Percentiles rank a stretch among this genome's conserved stretches.
phyloP scores from a whole-genome alignment of 2,888 invertebrate genomes.

The Eumacrocentrus americanus region DNA sequence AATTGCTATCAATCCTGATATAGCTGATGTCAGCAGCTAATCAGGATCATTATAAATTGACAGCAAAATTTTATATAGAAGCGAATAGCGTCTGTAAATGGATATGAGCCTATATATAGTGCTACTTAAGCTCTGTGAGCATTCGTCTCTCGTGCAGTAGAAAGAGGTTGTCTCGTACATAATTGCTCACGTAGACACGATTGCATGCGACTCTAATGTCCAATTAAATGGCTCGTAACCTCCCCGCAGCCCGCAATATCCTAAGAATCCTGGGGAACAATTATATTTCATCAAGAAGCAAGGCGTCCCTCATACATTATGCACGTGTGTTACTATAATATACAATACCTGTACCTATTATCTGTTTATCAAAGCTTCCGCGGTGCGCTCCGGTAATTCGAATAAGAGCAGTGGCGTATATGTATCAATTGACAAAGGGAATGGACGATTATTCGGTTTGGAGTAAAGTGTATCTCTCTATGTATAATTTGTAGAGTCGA shows the following conservation, averaged over 20 bases:
- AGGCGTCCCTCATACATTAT: background rate
- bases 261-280: background rate
- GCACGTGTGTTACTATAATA: background rate
- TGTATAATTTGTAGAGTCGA: slow-evolving; percentile 1
- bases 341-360: background rate
- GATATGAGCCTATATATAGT: no score
- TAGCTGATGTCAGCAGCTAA: no score
- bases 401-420: background rate
- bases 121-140: no score
- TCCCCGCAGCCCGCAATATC: background rate
- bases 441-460: slow-evolving; percentile 16
- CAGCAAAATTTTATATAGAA: no score
- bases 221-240: slow-evolving; percentile 36
- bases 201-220: slow-evolving; percentile 35
- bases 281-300: background rate
- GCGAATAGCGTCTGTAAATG: no score
- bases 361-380: background rate
- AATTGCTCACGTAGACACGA: slow-evolving; percentile 40
- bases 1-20: no score
- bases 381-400: background rate
- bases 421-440: slow-evolving; percentile 19
- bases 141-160: slow-evolving; percentile 7
- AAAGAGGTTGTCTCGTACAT: slow-evolving; percentile 32
- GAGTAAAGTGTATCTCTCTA: slow-evolving; percentile 5
- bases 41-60: slow-evolving; percentile 8